phyloP scores from a whole-genome alignment of 2,113 vertebrate species.

The Zosterops japonicus region DNA sequence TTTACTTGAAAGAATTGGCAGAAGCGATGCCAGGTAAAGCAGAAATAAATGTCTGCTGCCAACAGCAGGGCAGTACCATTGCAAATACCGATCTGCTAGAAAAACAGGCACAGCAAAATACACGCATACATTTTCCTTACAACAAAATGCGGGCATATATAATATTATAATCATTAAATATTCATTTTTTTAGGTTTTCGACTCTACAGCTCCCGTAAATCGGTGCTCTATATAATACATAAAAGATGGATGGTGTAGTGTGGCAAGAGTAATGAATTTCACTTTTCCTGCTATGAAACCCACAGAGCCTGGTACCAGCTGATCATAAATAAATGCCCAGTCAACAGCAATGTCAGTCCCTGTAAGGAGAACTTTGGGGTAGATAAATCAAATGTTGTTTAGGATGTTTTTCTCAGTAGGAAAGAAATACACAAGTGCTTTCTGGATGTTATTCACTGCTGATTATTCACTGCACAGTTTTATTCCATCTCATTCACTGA shows the following conservation, averaged over 20 bases:
- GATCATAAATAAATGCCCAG: constrained; percentile 69
- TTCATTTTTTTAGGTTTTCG: constrained; percentile 39
- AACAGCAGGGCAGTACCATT: not conserved
- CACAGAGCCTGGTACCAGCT: constrained; percentile 34
- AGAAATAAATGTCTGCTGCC: not conserved
- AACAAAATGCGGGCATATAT: not conserved
- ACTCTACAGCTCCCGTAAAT: constrained; percentile 38
- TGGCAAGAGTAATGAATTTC: constrained; percentile 69
- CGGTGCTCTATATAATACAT: constrained; percentile 6
- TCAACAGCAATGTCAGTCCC: constrained; percentile 60
- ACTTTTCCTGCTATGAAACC: constrained; percentile 52
- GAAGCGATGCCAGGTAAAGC: not conserved
- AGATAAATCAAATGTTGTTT: constrained; percentile 69
- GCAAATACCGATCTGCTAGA: not conserved
- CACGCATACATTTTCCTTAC: not conserved
- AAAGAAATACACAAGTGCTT: constrained; percentile 59
- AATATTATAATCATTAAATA: constrained; percentile 50
- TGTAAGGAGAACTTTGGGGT: constrained; percentile 45
- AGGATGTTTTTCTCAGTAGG: constrained; percentile 58
- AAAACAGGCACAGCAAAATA: not conserved
- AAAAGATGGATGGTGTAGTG: constrained; percentile 53
- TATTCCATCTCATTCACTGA: constrained; percentile 52
- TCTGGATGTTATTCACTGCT: constrained; percentile 60
- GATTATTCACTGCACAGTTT: constrained; percentile 64
- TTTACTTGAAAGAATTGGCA: not conserved